Percentiles rank a stretch among this genome's conserved stretches.
Conservation (phyloP, 2,888 invertebrate genomes). For the Pocota personata region DNA sequence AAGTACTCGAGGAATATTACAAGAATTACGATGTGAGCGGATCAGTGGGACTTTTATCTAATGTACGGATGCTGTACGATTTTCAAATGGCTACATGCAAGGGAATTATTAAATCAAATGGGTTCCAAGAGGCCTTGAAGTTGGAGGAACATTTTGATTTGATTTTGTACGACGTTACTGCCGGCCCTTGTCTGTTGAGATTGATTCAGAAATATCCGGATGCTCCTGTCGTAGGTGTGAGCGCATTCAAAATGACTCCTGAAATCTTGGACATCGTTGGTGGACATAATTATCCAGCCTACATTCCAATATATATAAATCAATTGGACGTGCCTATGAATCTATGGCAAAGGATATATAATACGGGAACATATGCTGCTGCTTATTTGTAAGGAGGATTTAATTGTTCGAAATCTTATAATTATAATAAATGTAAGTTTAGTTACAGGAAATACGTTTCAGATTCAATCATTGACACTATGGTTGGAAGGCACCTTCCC, state of each 20-base stretch:
- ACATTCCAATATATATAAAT: constrained; percentile 68
- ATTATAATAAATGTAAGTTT: too few species aligned
- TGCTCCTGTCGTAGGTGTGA: constrained; percentile 76
- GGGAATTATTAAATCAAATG: constrained; percentile 73
- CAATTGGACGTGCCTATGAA: constrained; percentile 64
- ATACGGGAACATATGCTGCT: constrained; percentile 40
- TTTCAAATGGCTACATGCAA: constrained; percentile 57
- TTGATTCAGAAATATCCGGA: constrained; percentile 77
- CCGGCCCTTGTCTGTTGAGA: constrained; percentile 76
- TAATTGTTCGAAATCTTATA: too few species aligned
- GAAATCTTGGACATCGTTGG: constrained; percentile 57
- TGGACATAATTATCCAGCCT: constrained; percentile 73
- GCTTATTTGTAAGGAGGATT: constrained; percentile 33
- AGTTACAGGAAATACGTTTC: constrained; percentile 45
- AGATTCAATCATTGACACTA: constrained; percentile 14
- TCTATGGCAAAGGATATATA: constrained; percentile 65
- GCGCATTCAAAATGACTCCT: constrained; percentile 73
- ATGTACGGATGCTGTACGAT: constrained; percentile 30
- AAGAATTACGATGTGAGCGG: not conserved
- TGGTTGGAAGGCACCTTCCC: constrained; percentile 34
- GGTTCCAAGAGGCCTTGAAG: constrained; percentile 75
- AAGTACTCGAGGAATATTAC: constrained; percentile 6
- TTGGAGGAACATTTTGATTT: constrained; percentile 78
- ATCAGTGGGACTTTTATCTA: constrained; percentile 1
- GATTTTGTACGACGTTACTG: constrained; percentile 77